Evolutionary conservation across 2,113 vertebrate species (phyloP).

Genomic region (Reinhardtius hippoglossoides): DNA sequence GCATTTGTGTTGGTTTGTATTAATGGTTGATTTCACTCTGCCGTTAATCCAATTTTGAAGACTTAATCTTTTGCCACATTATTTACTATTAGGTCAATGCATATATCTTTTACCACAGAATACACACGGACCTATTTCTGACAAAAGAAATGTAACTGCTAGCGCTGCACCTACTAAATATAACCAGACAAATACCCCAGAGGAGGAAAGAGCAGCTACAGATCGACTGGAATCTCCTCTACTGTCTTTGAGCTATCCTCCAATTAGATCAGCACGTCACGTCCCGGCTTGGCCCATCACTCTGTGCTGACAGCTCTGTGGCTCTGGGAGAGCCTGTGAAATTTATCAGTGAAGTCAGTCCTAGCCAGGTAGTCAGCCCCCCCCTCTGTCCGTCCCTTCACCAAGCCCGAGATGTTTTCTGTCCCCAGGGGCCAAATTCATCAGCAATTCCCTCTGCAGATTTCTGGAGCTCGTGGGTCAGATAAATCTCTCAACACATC

Average conservation of each 20-base stretch:
- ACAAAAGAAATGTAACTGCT: too few relatives aligned
- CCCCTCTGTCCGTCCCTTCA: constrained; percentile 15
- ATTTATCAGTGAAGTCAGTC: constrained; percentile 64
- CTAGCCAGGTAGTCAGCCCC: constrained; percentile 31
- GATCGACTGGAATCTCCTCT: constrained; percentile 53
- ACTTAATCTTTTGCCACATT: too few relatives aligned
- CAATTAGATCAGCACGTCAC: constrained; percentile 74
- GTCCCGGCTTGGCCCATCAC: constrained; percentile 68
- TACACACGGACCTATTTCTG: too few relatives aligned
- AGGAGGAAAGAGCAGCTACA: constrained; percentile 32
- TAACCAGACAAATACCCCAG: constrained; percentile 41
- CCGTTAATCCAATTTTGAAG: too few relatives aligned
- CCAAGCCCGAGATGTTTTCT: constrained; percentile 27
- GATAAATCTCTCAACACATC: constrained; percentile 60
- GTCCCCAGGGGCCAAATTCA: constrained; percentile 56
- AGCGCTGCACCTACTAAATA: constrained; percentile 44
- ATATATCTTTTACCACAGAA: too few relatives aligned
- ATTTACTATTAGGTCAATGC: too few relatives aligned
- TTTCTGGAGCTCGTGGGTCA: constrained; percentile 38
- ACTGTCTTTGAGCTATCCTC: constrained; percentile 65
- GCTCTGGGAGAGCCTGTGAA: constrained; percentile 65
- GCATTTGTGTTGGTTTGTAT: constrained; percentile 2
- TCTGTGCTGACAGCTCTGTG: constrained; percentile 70
- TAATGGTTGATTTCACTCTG: constrained; percentile 16
- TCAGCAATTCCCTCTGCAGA: constrained; percentile 46